Evolutionary conservation across 2,888 invertebrate species (phyloP).

Genomic region (Biston stratarius): DNA sequence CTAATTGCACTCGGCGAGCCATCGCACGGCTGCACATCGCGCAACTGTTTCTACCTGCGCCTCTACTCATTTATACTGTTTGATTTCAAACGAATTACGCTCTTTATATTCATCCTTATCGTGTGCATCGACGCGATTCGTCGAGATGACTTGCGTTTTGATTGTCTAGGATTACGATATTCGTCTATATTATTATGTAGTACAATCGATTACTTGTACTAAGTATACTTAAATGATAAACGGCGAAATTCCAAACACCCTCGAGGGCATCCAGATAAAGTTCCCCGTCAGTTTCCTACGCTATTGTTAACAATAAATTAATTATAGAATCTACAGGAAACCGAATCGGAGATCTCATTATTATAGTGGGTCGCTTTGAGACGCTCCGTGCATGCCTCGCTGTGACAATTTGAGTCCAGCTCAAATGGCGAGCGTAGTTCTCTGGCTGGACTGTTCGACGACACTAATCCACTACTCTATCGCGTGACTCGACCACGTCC

Average conservation of each 20-base stretch:
- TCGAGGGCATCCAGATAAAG: constrained; percentile 73
- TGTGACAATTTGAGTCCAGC: constrained; percentile 84
- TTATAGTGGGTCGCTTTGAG: constrained; percentile 74
- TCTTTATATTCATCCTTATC: constrained; percentile 30
- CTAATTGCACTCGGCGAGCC: constrained; percentile 77
- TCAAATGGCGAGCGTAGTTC: constrained; percentile 81
- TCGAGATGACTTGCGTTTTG: constrained; percentile 12
- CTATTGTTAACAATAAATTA: constrained; percentile 86
- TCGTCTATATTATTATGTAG: constrained; percentile 28
- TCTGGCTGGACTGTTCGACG: constrained; percentile 68
- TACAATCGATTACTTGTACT: constrained; percentile 21
- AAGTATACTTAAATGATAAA: constrained; percentile 53
- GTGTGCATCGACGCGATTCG: constrained; percentile 15
- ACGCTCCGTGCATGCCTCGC: constrained; percentile 81
- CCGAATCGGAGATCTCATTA: constrained; percentile 84
- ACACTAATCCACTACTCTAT: constrained; percentile 65
- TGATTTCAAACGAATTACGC: constrained; percentile 39
- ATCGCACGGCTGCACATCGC: constrained; percentile 66
- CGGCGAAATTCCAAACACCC: constrained; percentile 64
- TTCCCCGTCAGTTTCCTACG: constrained; percentile 78
- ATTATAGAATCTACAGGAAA: constrained; percentile 85
- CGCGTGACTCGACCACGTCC: constrained; percentile 69
- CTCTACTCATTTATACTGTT: constrained; percentile 50
- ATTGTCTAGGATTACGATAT: constrained; percentile 4
- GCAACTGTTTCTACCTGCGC: constrained; percentile 52